These are phyloP conservation scores for Myiothlypis coronata DNA, from an alignment of 2,797 vertebrate genomes.

Conservation along the genomic window DNA sequence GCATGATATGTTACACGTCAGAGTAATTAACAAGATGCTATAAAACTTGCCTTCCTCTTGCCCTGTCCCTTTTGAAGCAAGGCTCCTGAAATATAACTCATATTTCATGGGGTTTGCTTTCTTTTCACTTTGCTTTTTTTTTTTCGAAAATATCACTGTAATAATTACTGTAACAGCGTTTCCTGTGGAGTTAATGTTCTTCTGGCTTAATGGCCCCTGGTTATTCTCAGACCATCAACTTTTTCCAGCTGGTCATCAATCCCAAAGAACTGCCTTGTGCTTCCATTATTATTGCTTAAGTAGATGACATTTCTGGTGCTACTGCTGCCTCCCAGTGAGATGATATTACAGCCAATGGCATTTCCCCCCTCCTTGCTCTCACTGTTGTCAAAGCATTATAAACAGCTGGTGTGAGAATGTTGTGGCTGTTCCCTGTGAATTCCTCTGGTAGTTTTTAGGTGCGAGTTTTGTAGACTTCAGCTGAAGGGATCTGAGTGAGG, in stretches of 20 bases:
- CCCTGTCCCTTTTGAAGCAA: neutral
- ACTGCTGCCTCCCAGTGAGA: neutral
- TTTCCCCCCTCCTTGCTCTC: neutral
- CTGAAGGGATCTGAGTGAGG: constrained; percentile 8
- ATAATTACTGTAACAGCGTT: constrained; percentile 68
- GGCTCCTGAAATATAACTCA: neutral
- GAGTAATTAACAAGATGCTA: neutral
- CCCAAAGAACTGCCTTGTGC: constrained; percentile 45
- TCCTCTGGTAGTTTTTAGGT: constrained; percentile 18
- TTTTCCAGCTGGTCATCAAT: constrained; percentile 69
- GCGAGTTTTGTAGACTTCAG: neutral
- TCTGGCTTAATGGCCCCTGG: constrained; percentile 72
- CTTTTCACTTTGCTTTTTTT: neutral
- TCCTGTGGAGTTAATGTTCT: constrained; percentile 72
- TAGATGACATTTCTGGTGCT: constrained; percentile 49
- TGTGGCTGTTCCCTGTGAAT: constrained; percentile 35
- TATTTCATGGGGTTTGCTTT: neutral
- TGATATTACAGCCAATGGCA: constrained; percentile 5
- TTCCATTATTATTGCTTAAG: constrained; percentile 51
- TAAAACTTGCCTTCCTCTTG: neutral
- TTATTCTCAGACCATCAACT: constrained; percentile 71
- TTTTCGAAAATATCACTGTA: constrained; percentile 17
- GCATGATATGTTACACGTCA: neutral
- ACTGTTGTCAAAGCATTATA: constrained; percentile 24
- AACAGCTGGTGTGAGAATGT: constrained; percentile 34